Conservation (phyloP, 2,888 invertebrate species). For the Cheilosia vulpina region DNA sequence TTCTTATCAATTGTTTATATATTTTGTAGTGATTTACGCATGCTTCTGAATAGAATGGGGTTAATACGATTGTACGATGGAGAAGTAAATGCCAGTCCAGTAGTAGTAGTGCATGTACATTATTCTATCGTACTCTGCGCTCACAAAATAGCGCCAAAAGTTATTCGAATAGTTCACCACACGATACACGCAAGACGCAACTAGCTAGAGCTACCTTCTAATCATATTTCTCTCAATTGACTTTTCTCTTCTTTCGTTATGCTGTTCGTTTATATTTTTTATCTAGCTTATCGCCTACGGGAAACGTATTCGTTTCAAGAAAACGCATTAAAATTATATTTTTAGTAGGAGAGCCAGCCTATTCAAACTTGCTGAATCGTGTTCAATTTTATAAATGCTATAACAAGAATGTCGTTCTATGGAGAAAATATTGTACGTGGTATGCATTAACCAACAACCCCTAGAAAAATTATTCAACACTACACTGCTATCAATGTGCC, state of each 20-base stretch:
- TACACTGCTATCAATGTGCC: slow-evolving; percentile 28
- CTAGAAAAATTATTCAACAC: slow-evolving; percentile 55
- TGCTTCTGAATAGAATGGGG: too few relatives aligned
- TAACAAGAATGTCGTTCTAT: slow-evolving; percentile 17
- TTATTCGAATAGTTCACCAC: not conserved
- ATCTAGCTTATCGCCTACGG: not conserved
- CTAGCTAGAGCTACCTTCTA: not conserved
- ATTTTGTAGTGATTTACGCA: too few relatives aligned
- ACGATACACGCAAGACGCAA: not conserved
- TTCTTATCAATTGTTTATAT: too few relatives aligned
- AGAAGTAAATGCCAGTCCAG: too few relatives aligned
- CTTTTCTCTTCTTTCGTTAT: not conserved
- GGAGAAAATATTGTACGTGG: slow-evolving; percentile 52
- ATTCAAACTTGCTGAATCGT: too few relatives aligned
- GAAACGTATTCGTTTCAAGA: not conserved
- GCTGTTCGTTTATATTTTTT: not conserved
- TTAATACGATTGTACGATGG: too few relatives aligned
- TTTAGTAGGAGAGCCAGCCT: too few relatives aligned
- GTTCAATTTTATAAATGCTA: not conserved
- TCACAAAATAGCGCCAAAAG: not conserved
- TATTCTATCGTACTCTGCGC: not conserved
- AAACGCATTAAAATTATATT: too few relatives aligned
- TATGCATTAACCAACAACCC: slow-evolving; percentile 64
- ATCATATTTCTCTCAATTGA: not conserved
- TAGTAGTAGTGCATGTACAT: not conserved